These are phyloP conservation scores for Anguilla japonica DNA, from an alignment of 2,113 vertebrate genomes.

Conservation along the genomic window DNA sequence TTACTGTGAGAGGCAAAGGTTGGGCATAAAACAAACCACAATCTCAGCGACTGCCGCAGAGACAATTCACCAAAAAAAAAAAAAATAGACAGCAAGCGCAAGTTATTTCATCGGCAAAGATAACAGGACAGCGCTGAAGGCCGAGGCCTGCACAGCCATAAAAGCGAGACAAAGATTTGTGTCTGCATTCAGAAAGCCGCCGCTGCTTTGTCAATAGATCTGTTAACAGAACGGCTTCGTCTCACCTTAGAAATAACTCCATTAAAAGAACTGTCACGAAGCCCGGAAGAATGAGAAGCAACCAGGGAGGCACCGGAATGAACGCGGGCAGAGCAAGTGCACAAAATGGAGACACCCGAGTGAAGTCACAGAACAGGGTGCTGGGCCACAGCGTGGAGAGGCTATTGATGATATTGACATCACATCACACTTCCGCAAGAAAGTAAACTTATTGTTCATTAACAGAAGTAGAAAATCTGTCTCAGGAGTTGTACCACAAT, in stretches of 20 bases:
- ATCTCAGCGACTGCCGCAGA: background rate
- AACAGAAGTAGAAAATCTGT: too few species aligned
- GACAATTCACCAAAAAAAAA: background rate
- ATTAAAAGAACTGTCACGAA: background rate
- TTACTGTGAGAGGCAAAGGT: slow-evolving; percentile 14
- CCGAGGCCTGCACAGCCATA: background rate
- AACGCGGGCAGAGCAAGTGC: too few species aligned
- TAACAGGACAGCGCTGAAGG: background rate
- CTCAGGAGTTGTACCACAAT: too few species aligned
- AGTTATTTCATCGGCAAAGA: background rate
- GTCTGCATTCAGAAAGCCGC: background rate
- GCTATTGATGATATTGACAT: too few species aligned
- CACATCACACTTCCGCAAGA: too few species aligned
- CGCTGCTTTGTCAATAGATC: background rate
- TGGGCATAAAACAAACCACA: slow-evolving; percentile 7
- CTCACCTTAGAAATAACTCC: background rate
- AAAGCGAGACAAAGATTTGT: background rate
- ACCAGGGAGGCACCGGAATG: too few species aligned
- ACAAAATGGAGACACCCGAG: too few species aligned
- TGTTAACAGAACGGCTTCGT: background rate
- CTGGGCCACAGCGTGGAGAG: too few species aligned
- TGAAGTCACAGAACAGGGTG: too few species aligned
- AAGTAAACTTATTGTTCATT: too few species aligned
- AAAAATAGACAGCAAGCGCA: background rate
- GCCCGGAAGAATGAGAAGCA: too few species aligned